Base-by-base conservation (phyloP, 2,797 vertebrate species). In the Dicrostonyx torquatus region DNA sequence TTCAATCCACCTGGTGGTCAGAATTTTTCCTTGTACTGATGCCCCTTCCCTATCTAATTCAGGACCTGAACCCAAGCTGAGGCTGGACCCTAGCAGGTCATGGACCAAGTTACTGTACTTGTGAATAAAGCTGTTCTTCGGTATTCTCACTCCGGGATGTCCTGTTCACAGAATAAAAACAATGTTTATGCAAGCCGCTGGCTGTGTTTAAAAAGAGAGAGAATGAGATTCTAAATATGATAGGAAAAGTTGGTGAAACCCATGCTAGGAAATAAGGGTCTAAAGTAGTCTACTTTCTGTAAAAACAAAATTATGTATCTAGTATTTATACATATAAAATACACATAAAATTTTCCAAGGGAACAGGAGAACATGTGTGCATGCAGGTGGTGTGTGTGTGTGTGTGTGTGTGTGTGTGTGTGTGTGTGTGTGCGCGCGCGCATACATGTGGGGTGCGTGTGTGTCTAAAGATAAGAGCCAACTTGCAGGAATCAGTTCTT, bases 251-350 rank as follows among this genome's bases (percentile, higher is more conserved):
- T 14, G 83, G 26, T 76, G 89, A 94, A 43, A 80, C 50, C 48
- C 75, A 86, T 91, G 93, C 82, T 68, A 76, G 79, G 34, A 94
- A 94, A 92, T 80, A 84, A 43, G 6, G 43, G 53, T 79, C 34
- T 40, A 90, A 91, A 83, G 76, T 26, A 37, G 77, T 87, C 72
- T 26, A 66, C 60, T 88, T 93, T 13, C 10, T 78, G 5, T 48
- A 55, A 90, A 93, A 72, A 37, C 18, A 64, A 48, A 89, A 90
- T 87, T 10, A 50, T 7, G 31, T 15, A 12, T 53, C 64, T 72
- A 29, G 55, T 53, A 37, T 55, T 37, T 86, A 72, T 68, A 50
- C 4, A 1, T 26, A 34, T 34, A 84, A 66, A 31, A 34, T 22
- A 70, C 34, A 26, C n/a, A 68, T 66, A n/a, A 22, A 78, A 66